phyloP scores from a whole-genome alignment of 2,113 vertebrate species.

The Dasyurus viverrinus region DNA sequence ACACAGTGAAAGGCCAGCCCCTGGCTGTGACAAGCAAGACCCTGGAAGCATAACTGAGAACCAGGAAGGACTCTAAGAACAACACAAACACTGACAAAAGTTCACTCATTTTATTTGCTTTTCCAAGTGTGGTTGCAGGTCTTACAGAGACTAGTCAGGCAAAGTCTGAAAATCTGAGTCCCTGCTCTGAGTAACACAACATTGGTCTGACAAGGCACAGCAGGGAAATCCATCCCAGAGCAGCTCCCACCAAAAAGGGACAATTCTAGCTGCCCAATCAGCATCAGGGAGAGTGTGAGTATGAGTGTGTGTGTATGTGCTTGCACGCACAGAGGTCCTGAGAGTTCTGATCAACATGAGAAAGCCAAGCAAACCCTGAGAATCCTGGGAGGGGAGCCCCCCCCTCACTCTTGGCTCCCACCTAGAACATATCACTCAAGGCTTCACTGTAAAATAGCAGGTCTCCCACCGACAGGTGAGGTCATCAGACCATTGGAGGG shows the following conservation, averaged over 20 bases:
- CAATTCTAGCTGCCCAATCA: neutral
- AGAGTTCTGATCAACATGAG: neutral
- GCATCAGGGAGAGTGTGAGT: neutral
- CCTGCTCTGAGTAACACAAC: slow-evolving; percentile 28
- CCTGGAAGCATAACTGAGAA: neutral
- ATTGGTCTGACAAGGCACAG: slow-evolving; percentile 79
- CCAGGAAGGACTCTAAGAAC: neutral
- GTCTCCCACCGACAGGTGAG: neutral
- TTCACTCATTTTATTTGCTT: slow-evolving; percentile 78
- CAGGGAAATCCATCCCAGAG: slow-evolving; percentile 23
- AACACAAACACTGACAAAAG: slow-evolving; percentile 28
- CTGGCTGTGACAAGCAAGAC: neutral
- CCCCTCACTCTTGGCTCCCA: neutral
- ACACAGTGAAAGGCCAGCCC: neutral
- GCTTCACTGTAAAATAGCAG: neutral
- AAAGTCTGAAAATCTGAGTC: neutral
- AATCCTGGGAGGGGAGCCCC: neutral
- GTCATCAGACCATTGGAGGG: neutral
- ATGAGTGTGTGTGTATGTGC: too few species aligned
- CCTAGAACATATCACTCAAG: neutral
- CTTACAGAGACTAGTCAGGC: slow-evolving; percentile 70
- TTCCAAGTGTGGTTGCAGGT: slow-evolving; percentile 48
- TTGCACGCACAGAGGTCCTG: neutral
- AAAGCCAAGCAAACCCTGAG: slow-evolving; percentile 25
- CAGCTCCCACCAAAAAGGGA: neutral